Evolutionary conservation across 2,888 invertebrate genomes (phyloP).

Genomic region (Nesidiocoris tenuis): DNA sequence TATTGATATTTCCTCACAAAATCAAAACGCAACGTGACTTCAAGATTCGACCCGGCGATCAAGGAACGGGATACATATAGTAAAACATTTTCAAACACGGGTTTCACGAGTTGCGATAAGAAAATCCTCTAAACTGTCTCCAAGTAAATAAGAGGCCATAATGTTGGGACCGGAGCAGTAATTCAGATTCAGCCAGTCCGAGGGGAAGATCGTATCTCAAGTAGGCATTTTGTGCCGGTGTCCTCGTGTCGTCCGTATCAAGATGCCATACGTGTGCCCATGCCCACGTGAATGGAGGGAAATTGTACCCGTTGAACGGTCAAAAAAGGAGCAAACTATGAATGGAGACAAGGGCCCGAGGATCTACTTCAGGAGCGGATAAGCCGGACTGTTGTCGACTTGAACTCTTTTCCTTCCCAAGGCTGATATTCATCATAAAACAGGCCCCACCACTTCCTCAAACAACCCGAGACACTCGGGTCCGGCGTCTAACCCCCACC

Average conservation of each 20-base stretch:
- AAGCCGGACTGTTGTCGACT: slow-evolving; percentile 13
- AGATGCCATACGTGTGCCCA: slow-evolving; percentile 33
- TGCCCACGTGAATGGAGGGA: slow-evolving; percentile 29
- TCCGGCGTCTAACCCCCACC: not conserved
- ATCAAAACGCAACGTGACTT: too few species aligned
- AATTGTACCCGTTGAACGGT: not conserved
- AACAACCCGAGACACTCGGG: not conserved
- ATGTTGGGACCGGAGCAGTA: not conserved
- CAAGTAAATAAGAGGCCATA: not conserved
- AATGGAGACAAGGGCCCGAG: slow-evolving; percentile 5
- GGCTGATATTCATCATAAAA: slow-evolving; percentile 30
- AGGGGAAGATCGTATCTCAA: not conserved
- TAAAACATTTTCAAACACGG: not conserved
- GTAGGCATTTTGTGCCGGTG: not conserved
- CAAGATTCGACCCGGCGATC: too few species aligned
- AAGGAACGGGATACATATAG: too few species aligned
- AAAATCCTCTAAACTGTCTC: not conserved
- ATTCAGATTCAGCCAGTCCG: not conserved
- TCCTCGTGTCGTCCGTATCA: slow-evolving; percentile 9
- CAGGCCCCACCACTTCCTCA: not conserved
- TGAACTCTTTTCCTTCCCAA: slow-evolving; percentile 21
- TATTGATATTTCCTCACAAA: too few species aligned
- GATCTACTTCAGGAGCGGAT: not conserved
- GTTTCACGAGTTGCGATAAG: not conserved
- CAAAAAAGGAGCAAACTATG: not conserved